Evolutionary conservation across 2,113 vertebrate species (phyloP).

Genomic region (Cyrtonyx montezumae): DNA sequence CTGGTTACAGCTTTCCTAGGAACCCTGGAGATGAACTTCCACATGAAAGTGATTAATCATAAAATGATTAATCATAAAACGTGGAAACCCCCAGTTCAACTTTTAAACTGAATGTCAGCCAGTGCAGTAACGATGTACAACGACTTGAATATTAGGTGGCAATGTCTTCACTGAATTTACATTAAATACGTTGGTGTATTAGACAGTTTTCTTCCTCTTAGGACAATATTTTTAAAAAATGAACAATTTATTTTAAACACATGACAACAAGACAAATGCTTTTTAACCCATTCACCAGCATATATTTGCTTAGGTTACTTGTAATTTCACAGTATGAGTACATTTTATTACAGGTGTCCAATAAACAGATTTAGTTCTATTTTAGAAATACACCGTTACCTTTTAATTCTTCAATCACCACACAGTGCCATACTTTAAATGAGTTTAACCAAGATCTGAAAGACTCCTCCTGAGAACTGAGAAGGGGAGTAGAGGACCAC

Average conservation of each 20-base stretch:
- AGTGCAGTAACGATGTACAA: neutral
- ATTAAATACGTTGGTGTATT: neutral
- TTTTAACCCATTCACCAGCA: conserved; percentile 70
- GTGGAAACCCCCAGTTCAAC: neutral
- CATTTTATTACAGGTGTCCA: neutral
- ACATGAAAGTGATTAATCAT: too few relatives aligned
- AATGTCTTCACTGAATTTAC: neutral
- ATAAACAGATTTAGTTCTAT: conserved; percentile 1
- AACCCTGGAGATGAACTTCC: neutral
- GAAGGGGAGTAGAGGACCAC: neutral
- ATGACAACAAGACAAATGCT: neutral
- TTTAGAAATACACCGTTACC: conserved; percentile 27
- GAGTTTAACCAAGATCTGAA: neutral
- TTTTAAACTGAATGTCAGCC: neutral
- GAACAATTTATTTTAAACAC: neutral
- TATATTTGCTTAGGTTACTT: neutral
- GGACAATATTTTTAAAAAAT: neutral
- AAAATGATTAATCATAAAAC: neutral
- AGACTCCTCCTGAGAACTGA: neutral
- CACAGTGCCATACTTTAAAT: neutral
- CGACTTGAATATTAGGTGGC: neutral
- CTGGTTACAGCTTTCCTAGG: neutral
- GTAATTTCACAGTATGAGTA: neutral
- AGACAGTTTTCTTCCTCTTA: neutral
- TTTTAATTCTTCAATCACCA: conserved; percentile 3